Base-by-base conservation (phyloP, 2,113 vertebrate genomes). In the Oreochromis niloticus region DNA sequence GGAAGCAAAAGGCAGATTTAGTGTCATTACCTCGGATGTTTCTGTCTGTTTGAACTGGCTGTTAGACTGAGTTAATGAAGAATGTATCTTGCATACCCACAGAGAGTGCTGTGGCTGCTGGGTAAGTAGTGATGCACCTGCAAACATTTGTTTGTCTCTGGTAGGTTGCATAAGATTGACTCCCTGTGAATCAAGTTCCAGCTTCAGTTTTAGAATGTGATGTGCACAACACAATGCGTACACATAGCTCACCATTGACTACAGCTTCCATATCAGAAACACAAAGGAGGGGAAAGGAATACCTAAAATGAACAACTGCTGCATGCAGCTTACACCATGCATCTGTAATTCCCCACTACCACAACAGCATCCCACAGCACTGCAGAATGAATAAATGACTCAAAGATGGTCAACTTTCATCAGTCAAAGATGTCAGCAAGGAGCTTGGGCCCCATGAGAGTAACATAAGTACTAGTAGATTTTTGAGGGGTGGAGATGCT, bases 401-500 rank as follows among this genome's bases (percentile, higher is more conserved):
- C 5, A 68, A 55, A 54, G 68, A 46, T 46, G 13, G 68, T 39
- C 34, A 66, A 24, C 22, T 16, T 27, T 73, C 8, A 16, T 48
- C 9, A 56, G 71, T 22, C 24, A 73, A 43, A 71, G 66, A 12
- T 66, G 17, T 41, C 30, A 19, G 30, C 9, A 63, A 63, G 34
- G 5, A 34, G 59, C 19, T 36, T 63, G 59, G 30, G 30, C 16
- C 16, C 30, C 59, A 63, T 34, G 59, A 63, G 1, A 63, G 30
- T 63, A 63, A 30, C 3, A 1, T 63, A 66, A 66, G 32, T 36
- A 32, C 32, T 66, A 36, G 61, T 36, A 36, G 32, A 94, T 96
- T 96, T 95, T 95, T 46, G 88, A 91, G 91, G 93, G 94, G 84
- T 93, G 95, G 96, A 96, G 96, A 96, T 97, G 96, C 96, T 96